Base-by-base conservation (phyloP, 2,888 invertebrate genomes). In the Acleris literana region DNA sequence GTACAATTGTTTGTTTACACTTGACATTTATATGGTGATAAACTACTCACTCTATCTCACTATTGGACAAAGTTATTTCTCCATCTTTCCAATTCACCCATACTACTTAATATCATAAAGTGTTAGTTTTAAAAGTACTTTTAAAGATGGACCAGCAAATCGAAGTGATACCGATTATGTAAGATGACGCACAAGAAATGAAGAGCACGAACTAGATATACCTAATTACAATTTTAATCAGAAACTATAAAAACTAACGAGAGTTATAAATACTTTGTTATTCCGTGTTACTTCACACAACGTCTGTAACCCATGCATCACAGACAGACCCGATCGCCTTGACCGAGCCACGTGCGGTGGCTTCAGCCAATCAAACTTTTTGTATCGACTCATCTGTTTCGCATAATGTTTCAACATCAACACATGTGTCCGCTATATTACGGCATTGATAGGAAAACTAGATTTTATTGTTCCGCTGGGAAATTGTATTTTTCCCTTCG, bases 351-450 rank as follows among this genome's bases (percentile, higher is more conserved):
- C 53, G 52, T 48, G 62, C 54, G 43, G 39, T 53, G 44, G 53
- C 51, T 33, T 16, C 11, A 39, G 59, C 68, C 68, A 68, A 68
- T 68, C 68, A 68, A 68, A 68, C 54, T 60, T 68, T 68, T 68
- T 68, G 54, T 56, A 63, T 49, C 49, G 58, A 49, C 63, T 44
- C 68, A 55, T 64, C 59, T 68, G 57, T 54, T 52, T 58, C 43
- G 56, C 63, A 63, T 55, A 63, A 62, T 60, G 29, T 46, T 52
- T 53, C 11, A 53, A 56, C 52, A 66, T 53, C 57, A 39, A 39
- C 39, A 39, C 52, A 63, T 62, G 46, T 63, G 46, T 44, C 56
- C 44, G 18, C 54, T 60, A 60, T 65, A 61, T 55, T 43, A 43
- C 43, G 39, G 53, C 22, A 53, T 39, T 59, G 39, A 55, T 39